Conservation (phyloP, 2,797 vertebrate species). For the Pteronotus mesoamericanus region DNA sequence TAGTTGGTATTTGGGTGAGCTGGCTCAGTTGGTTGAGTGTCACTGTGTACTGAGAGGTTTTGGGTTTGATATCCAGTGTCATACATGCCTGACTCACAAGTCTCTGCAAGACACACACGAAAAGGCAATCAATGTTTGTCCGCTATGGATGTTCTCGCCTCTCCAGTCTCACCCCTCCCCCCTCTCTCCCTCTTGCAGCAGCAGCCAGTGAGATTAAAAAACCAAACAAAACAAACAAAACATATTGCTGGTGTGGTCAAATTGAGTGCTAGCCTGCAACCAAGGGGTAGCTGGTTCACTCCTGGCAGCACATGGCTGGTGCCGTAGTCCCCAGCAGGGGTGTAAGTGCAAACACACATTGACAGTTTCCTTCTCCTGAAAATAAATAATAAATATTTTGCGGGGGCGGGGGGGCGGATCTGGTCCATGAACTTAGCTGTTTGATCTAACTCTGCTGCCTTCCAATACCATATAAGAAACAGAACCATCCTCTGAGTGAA, state of each 20-base stretch:
- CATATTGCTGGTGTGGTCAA: no score
- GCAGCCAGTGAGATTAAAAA: no score
- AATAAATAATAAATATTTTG: no score
- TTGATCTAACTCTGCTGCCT: background rate
- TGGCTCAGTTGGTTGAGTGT: background rate
- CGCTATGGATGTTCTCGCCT: background rate
- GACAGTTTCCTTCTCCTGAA: no score
- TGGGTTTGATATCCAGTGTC: background rate
- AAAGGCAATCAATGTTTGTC: background rate
- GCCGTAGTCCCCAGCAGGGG: no score
- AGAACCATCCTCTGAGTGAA: background rate
- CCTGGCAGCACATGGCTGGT: no score
- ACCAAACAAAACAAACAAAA: no score
- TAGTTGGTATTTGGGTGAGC: background rate
- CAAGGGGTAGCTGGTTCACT: no score
- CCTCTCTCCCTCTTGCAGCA: no score
- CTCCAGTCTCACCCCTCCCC: background rate
- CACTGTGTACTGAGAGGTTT: background rate
- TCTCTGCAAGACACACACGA: background rate
- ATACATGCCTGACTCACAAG: background rate
- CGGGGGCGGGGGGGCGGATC: no score
- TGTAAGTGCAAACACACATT: no score
- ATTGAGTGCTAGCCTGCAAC: no score
- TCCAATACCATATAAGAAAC: background rate
- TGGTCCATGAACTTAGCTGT: background rate